These are phyloP conservation scores for Ormyrus rosae DNA, from an alignment of 2,888 invertebrate species.

Conservation along the genomic window DNA sequence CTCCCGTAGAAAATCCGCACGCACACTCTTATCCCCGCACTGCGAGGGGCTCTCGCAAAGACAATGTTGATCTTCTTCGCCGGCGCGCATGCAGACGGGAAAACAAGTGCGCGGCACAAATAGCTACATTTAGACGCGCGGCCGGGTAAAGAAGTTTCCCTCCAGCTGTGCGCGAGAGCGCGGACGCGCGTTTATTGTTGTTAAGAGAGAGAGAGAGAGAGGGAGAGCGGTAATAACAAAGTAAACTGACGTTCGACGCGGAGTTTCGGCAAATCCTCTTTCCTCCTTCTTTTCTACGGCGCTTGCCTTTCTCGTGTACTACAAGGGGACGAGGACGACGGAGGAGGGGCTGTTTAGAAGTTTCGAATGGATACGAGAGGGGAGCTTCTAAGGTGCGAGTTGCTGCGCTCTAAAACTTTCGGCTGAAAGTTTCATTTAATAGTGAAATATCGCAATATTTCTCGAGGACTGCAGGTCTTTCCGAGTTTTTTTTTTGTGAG, in stretches of 20 bases:
- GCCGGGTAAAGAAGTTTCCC: slow-evolving; percentile 63
- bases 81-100: not conserved
- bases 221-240: slow-evolving; percentile 26
- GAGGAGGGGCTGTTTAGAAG: too few species aligned
- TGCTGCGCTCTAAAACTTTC: too few species aligned
- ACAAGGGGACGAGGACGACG: too few species aligned
- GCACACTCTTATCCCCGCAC: not conserved
- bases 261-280: too few species aligned
- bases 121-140: not conserved
- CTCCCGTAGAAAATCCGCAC: not conserved
- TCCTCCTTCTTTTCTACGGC: too few species aligned
- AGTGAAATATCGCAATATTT: too few species aligned
- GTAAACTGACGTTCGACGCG: slow-evolving; percentile 10
- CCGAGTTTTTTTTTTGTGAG: too few species aligned
- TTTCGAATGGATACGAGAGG: too few species aligned
- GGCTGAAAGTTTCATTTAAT: too few species aligned
- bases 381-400: too few species aligned
- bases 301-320: too few species aligned
- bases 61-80: slow-evolving; percentile 13
- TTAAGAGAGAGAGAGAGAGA: not conserved
- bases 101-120: slow-evolving; percentile 17
- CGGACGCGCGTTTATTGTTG: slow-evolving; percentile 40
- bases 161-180: slow-evolving; percentile 65
- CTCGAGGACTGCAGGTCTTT: too few species aligned
- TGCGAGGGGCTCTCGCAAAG: not conserved